Percentiles rank a stretch among this genome's conserved stretches.
Evolutionary conservation across 2,888 invertebrate species (phyloP).

Genomic region (Thumatha senex): DNA sequence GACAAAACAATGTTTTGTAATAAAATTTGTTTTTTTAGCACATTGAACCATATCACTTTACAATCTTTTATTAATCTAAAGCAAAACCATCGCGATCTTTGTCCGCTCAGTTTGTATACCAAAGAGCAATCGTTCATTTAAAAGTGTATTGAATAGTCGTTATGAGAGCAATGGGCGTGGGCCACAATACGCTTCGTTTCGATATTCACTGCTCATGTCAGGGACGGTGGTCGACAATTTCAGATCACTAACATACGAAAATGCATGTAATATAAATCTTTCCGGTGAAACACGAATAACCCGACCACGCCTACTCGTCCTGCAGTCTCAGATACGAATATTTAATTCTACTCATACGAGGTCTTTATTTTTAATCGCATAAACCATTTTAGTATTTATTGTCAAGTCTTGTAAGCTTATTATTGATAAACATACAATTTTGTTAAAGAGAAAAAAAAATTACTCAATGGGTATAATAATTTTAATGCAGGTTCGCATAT

Average conservation of each 20-base stretch:
- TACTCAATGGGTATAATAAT: constrained; percentile 72
- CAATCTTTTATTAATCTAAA: constrained; percentile 66
- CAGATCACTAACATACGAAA: constrained; percentile 81
- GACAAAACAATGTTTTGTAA: constrained; percentile 45
- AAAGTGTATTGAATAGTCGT: constrained; percentile 79
- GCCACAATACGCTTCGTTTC: constrained; percentile 62
- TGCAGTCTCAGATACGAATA: constrained; percentile 76
- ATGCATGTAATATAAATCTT: constrained; percentile 83
- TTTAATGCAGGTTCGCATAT: constrained; percentile 78
- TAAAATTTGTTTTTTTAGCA: constrained; percentile 52
- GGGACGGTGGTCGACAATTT: constrained; percentile 69
- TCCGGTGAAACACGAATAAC: constrained; percentile 81
- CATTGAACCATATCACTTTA: constrained; percentile 71
- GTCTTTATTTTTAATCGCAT: constrained; percentile 70
- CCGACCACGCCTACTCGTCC: constrained; percentile 78
- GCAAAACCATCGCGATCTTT: constrained; percentile 61
- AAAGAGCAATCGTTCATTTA: constrained; percentile 82
- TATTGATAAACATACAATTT: constrained; percentile 46
- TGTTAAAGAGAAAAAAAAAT: constrained; percentile 26
- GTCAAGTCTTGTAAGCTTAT: constrained; percentile 54
- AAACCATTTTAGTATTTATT: constrained; percentile 70
- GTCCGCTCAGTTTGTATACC: constrained; percentile 74
- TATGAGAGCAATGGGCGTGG: constrained; percentile 75
- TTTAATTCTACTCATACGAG: constrained; percentile 76
- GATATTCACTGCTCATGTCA: constrained; percentile 42